A percentile compares a stretch with the other conserved stretches of the same genome.
Evolutionary conservation across 2,113 vertebrate species (phyloP).

Genomic region (Otolemur garnettii): DNA sequence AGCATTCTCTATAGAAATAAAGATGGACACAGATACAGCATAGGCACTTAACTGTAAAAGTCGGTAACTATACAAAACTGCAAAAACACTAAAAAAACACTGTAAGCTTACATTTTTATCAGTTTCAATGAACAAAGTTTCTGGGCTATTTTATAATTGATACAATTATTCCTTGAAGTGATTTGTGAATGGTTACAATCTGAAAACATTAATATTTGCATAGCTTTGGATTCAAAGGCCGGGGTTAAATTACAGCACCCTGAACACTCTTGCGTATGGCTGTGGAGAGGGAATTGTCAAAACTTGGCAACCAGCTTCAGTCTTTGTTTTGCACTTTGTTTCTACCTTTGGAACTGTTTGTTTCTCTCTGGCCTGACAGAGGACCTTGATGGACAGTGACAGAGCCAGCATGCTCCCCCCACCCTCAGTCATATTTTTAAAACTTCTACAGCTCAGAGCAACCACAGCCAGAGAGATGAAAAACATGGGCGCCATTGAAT

Average conservation of each 20-base stretch:
- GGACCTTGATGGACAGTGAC: background rate
- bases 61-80: background rate
- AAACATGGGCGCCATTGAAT: background rate
- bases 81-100: background rate
- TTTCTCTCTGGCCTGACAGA: background rate
- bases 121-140: background rate
- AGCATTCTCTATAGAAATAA: background rate
- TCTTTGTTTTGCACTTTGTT: background rate
- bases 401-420: background rate
- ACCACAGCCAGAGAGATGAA: background rate
- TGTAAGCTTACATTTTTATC: background rate
- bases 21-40: background rate
- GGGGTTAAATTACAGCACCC: background rate
- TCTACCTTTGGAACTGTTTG: background rate
- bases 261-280: fast-evolving
- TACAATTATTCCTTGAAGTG: background rate
- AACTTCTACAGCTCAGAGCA: background rate
- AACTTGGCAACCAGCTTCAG: background rate
- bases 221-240: background rate
- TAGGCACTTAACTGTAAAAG: background rate
- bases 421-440: too few relatives aligned
- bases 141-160: background rate
- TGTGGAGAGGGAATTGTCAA: background rate
- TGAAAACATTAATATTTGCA: background rate
- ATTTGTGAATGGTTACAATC: background rate